Conservation (phyloP, 1,140 invertebrate genomes). For the Oppia nitens region DNA sequence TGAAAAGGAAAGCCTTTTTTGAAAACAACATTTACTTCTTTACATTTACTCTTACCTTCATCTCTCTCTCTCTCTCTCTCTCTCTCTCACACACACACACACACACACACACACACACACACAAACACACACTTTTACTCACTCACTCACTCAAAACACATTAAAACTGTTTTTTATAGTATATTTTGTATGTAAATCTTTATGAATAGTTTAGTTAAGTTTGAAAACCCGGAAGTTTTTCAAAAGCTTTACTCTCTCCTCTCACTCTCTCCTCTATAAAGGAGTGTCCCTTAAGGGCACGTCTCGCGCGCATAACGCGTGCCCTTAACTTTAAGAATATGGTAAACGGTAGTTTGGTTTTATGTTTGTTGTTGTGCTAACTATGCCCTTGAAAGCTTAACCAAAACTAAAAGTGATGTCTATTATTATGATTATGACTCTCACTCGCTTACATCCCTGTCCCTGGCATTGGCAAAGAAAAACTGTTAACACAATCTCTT, state of each 20-base stretch:
- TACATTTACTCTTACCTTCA: background rate
- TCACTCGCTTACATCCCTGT: too few species aligned
- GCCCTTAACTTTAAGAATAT: background rate
- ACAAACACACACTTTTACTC: too few species aligned
- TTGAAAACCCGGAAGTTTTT: background rate
- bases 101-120: too few species aligned
- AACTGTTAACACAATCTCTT: too few species aligned
- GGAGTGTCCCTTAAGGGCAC: background rate
- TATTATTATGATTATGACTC: background rate
- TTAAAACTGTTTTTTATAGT: too few species aligned
- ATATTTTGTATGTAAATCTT: too few species aligned
- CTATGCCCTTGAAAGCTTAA: background rate
- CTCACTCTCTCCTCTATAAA: background rate
- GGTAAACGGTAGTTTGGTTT: background rate
- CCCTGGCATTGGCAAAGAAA: background rate
- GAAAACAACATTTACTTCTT: background rate
- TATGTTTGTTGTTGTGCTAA: background rate
- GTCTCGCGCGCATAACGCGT: background rate
- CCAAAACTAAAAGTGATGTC: background rate
- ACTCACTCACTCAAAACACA: too few species aligned
- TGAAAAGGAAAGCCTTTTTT: background rate
- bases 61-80: background rate
- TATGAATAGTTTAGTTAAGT: too few species aligned
- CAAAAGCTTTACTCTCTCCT: too few species aligned
- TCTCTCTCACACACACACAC: too few species aligned